phyloP scores from a whole-genome alignment of 2,797 vertebrate species.

The Octomys mimax region DNA sequence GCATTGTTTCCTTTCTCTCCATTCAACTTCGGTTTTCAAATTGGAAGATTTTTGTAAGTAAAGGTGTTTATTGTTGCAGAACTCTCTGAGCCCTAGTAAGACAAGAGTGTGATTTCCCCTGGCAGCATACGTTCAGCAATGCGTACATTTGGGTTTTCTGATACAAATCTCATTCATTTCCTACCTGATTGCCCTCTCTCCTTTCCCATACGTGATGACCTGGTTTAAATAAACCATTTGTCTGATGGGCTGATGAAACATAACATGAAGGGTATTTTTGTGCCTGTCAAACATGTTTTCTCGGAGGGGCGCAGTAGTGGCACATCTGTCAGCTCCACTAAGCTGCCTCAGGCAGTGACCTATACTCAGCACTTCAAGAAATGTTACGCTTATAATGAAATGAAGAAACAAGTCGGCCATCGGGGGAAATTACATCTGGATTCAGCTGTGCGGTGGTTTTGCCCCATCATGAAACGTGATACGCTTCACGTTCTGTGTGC shows the following conservation, averaged over 20 bases:
- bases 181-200: background rate
- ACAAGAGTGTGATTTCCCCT: constrained; percentile 51
- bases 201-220: background rate
- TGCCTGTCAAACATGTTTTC: constrained; percentile 69
- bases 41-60: constrained; percentile 1
- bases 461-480: background rate
- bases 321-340: constrained; percentile 57
- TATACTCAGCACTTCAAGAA: background rate
- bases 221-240: constrained; percentile 73
- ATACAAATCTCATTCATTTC: constrained; percentile 54
- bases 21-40: background rate
- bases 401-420: background rate
- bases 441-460: background rate
- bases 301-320: background rate
- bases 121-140: background rate
- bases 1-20: background rate
- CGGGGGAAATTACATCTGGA: background rate
- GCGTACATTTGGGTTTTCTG: constrained; percentile 5
- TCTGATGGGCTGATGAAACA: constrained; percentile 46
- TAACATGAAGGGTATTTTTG: constrained; percentile 68
- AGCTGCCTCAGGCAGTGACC: constrained; percentile 54
- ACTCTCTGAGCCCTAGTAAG: constrained; percentile 16
- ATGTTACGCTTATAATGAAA: background rate
- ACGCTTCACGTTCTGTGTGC: background rate
- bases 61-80: constrained; percentile 46